Conservation (phyloP, 1,140 invertebrate genomes). For the Drosophila malerkotliana region DNA sequence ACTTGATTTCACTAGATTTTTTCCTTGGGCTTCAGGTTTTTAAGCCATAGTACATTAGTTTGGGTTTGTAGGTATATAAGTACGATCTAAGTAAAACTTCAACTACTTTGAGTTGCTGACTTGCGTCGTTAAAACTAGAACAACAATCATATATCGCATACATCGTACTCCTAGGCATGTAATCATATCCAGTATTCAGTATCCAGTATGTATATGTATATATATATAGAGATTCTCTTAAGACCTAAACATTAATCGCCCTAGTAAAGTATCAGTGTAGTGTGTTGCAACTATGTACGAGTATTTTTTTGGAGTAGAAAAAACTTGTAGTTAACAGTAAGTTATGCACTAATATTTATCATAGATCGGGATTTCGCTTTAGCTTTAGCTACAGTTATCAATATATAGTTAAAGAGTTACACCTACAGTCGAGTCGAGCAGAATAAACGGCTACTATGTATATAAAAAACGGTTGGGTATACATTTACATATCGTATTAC, state of each 20-base stretch:
- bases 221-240: slow-evolving; percentile 63
- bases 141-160: slow-evolving; percentile 78
- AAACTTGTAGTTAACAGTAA: slow-evolving; percentile 77
- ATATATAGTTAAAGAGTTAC: slow-evolving; percentile 42
- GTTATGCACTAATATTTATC: slow-evolving; percentile 66
- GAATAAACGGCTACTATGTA: slow-evolving; percentile 70
- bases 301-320: slow-evolving; percentile 63
- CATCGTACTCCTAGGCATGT: slow-evolving; percentile 42
- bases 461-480: slow-evolving; percentile 71
- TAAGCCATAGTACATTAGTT: slow-evolving; percentile 65
- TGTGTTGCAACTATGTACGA: slow-evolving; percentile 62
- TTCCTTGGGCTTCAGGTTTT: slow-evolving; percentile 32
- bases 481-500: slow-evolving; percentile 32
- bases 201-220: slow-evolving; percentile 44
- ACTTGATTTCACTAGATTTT: slow-evolving; percentile 81
- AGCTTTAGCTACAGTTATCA: slow-evolving; percentile 45
- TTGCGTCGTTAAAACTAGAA: slow-evolving; percentile 68
- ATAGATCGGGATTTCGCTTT: slow-evolving; percentile 55
- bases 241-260: slow-evolving; percentile 58
- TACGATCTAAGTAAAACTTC: slow-evolving; percentile 70
- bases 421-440: slow-evolving; percentile 73
- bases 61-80: slow-evolving; percentile 59
- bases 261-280: slow-evolving; percentile 76
- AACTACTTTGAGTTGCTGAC: slow-evolving; percentile 65
- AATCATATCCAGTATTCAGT: slow-evolving; percentile 40